Evolutionary conservation across 2,113 vertebrate genomes (phyloP), one percentile per base, ranked within the genome.

Genomic region (Vulpes ferrilata): DNA sequence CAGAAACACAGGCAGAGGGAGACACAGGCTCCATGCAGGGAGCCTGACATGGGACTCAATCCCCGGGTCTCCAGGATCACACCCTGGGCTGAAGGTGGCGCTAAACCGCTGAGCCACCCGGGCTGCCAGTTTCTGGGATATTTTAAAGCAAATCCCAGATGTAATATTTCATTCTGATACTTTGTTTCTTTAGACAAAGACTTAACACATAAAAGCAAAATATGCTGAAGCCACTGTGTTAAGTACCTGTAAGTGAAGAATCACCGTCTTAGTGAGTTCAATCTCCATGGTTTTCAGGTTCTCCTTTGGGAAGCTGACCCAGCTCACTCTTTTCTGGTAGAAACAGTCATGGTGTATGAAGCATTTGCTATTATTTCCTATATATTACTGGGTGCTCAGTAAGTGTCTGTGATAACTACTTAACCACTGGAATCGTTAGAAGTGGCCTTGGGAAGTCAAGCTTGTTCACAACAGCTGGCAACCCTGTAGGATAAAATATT

Each of bases 171-270:
- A 57, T 35, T 32, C 64, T 35, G 48, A 23, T 3, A 16, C 30
- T 94, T 87, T 22, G 48, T 71, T 79, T 90, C 80, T 53, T 35
- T 86, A 51, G 30, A 20, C 76, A 83, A 95, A 10, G 59, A n/a
- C 27, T 48, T 76, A 57, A 35, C 79, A 62, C 38, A 35, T 12
- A 19, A 10, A 51, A 57, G 83, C 60, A 53, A 43, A 91, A 51
- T 10, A 10, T 17, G 16, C 23, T 4, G 13, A 65, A 71, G 69
- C 25, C n/a, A 53, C 11, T 15, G 0, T 23, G 32, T 35, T 11
- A 15, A 35, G 62, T 4, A 2, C 88, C 73, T 27, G 1, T 25
- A 2, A 13, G 38, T 0, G 55, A 32, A 80, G 81, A 32, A 13
- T 1, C 53, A 48, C 0, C 0, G 16, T 38, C 35, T 48, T 27